Evolutionary conservation across 2,113 vertebrate species (phyloP).

Genomic region (Synodontis membranacea): DNA sequence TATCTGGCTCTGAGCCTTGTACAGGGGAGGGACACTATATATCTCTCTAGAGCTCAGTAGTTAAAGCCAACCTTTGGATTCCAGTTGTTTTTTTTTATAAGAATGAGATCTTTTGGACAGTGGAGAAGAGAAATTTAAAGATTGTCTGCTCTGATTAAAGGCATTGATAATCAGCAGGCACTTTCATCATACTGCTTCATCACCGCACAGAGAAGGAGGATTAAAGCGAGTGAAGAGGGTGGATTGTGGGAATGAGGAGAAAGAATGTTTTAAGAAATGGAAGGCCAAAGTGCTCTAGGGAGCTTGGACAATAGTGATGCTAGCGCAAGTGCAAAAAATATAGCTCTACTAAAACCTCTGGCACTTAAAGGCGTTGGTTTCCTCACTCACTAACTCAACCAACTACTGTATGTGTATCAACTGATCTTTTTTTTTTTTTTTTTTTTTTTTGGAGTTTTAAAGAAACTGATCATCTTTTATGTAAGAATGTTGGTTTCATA

Average conservation of each 20-base stretch:
- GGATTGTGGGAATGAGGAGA: not conserved
- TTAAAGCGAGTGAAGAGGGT: not conserved
- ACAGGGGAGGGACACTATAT: not conserved
- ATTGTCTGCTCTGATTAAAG: constrained; percentile 64
- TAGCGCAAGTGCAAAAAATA: not conserved
- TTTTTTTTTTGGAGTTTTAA: not conserved
- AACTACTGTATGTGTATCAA: not conserved
- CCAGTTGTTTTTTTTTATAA: constrained; percentile 59
- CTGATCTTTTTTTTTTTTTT: not conserved
- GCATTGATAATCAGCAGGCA: constrained; percentile 53
- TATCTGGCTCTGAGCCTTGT: constrained; percentile 20
- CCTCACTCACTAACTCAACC: no score
- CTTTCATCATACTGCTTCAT: constrained; percentile 5
- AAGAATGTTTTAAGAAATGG: not conserved
- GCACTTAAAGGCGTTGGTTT: not conserved
- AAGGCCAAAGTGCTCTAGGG: not conserved
- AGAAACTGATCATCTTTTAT: not conserved
- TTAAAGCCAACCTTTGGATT: constrained; percentile 66
- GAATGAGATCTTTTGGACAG: constrained; percentile 65
- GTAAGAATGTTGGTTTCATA: not conserved
- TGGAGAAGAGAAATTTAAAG: constrained; percentile 60
- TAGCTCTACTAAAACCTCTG: not conserved
- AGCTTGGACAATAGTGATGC: not conserved
- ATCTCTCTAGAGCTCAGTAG: constrained; percentile 59
- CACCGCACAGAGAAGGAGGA: not conserved